phyloP scores from a whole-genome alignment of 2,113 vertebrate species.

The Semnornis frantzii region DNA sequence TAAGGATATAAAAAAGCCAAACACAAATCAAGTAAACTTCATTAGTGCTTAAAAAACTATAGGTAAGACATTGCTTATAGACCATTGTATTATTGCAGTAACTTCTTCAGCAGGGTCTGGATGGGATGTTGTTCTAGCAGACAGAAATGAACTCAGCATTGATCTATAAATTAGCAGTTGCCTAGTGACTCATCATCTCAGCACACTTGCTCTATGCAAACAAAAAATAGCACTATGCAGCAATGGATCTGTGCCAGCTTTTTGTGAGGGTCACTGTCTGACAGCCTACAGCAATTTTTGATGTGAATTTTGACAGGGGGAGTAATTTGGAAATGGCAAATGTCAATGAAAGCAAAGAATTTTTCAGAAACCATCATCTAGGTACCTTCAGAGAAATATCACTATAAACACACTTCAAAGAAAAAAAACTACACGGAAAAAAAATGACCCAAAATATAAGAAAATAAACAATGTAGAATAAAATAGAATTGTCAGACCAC shows the following conservation, averaged over 20 bases:
- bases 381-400: not conserved
- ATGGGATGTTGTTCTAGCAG: not conserved
- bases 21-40: not conserved
- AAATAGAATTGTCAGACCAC: not conserved
- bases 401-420: not conserved
- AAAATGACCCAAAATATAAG: not conserved
- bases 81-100: not conserved
- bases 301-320: not conserved
- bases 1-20: not conserved
- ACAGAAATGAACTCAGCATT: slow-evolving; percentile 43
- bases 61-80: not conserved
- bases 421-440: not conserved
- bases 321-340: not conserved
- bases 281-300: not conserved
- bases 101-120: not conserved
- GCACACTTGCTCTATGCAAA: slow-evolving; percentile 12
- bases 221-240: slow-evolving; percentile 49
- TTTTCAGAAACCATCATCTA: not conserved
- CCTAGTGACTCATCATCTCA: slow-evolving; percentile 44
- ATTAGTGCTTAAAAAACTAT: not conserved
- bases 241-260: not conserved
- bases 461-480: not conserved
- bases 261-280: slow-evolving; percentile 1
- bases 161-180: slow-evolving; percentile 62
- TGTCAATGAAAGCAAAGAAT: not conserved